phyloP scores from a whole-genome alignment of 1,140 invertebrate genomes.

The Zaprionus camerounensis region DNA sequence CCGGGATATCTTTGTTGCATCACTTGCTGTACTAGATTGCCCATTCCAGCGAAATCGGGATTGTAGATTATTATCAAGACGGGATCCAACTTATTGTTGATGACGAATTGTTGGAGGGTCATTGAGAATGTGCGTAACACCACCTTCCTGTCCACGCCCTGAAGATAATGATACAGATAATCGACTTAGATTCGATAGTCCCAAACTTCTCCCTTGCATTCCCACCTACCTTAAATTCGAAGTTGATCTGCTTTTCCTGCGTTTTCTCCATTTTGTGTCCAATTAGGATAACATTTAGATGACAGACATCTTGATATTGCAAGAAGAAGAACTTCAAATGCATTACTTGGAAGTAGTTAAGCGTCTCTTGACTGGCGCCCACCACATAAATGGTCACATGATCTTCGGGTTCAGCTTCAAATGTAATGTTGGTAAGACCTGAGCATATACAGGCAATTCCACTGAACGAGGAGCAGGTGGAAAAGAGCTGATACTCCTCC shows the following conservation, averaged over 20 bases:
- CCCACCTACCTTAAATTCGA: conserved; percentile 4
- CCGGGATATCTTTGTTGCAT: conserved; percentile 4
- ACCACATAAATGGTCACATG: conserved; percentile 50
- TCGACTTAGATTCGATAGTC: background rate
- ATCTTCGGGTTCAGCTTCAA: background rate
- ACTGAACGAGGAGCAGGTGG: conserved; percentile 60
- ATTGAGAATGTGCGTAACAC: conserved; percentile 18
- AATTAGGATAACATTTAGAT: conserved; percentile 61
- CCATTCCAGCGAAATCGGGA: conserved; percentile 40
- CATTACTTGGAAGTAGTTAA: conserved; percentile 54
- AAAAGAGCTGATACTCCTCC: conserved; percentile 46
- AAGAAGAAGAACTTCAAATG: conserved; percentile 66
- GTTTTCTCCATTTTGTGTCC: conserved; percentile 24
- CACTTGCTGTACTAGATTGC: conserved; percentile 12
- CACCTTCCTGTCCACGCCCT: conserved; percentile 20
- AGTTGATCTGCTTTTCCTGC: background rate
- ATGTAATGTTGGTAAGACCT: conserved; percentile 31
- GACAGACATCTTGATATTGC: conserved; percentile 37
- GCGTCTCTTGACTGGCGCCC: conserved; percentile 46
- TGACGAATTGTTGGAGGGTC: conserved; percentile 21
- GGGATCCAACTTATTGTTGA: conserved; percentile 30
- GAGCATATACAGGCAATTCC: conserved; percentile 57
- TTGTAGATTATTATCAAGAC: conserved; percentile 48
- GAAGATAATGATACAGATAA: background rate
- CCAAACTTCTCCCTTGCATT: background rate